Evolutionary conservation across 2,888 invertebrate species (phyloP), one percentile per base, ranked within the genome.

Genomic region (Eupelmus urozonus): DNA sequence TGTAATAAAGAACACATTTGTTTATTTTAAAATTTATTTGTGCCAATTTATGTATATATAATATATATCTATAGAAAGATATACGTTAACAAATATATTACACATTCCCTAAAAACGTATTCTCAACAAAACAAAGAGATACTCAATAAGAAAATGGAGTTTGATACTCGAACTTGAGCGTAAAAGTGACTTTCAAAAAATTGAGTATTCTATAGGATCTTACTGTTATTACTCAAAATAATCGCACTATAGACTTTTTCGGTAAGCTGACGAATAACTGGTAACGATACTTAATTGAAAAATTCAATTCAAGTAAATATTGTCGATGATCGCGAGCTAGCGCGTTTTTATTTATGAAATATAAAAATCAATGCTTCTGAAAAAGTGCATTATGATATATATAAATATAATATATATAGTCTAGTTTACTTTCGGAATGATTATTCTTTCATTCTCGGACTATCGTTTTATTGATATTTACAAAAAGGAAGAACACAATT

Each of bases 1-100:
- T 34, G 16, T 45, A 55, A n/a, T 11, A 25, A 29, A 16, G 25
- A 65, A 62, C 2, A 42, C 42, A 27, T 65, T 67, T 53, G 72
- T 81, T 71, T 73, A 80, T 73, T 65, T 78, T 80, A 72, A 75
- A 76, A 80, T 80, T 81, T 81, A 81, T 81, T 78, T 80, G 78
- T 81, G 80, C 76, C 74, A 76, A 72, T 80, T 67, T 76, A 80
- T 73, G 51, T 74, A 66, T 76, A 79, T 72, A 79, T 78, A 78
- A 72, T 75, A 73, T 79, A 78, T 76, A 81, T 75, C 66, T 78
- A 65, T 76, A 76, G 65, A 76, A 78, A 80, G 73, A 78, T 70
- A 78, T 75, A 75, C 34, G 20, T 78, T 78, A 80, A 81, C 76
- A 78, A 80, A 73, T 80, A 80, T 81, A 80, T 81, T 81, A 81